phyloP scores from a whole-genome alignment of 2,113 vertebrate genomes.

The Leucoraja erinaceus region DNA sequence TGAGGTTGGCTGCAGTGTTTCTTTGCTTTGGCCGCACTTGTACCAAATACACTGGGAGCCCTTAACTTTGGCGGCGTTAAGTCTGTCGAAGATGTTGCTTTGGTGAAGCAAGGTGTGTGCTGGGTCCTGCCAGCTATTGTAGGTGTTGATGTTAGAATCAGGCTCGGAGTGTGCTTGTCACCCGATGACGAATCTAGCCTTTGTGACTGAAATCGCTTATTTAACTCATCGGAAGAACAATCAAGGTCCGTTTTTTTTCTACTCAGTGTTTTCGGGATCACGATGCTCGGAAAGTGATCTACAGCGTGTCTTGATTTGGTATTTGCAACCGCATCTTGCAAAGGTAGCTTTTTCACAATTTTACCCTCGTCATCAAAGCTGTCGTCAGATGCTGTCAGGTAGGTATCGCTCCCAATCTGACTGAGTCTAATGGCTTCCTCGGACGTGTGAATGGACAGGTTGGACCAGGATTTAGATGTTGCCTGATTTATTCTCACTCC shows the following conservation, averaged over 20 bases:
- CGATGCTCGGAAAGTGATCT: constrained; percentile 45
- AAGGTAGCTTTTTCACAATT: constrained; percentile 45
- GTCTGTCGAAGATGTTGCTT: constrained; percentile 48
- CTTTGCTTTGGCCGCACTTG: constrained; percentile 64
- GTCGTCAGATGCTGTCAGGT: constrained; percentile 83
- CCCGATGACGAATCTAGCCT: constrained; percentile 77
- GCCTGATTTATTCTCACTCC: constrained; percentile 50
- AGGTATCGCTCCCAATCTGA: constrained; percentile 71
- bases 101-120: not conserved
- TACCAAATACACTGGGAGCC: constrained; percentile 62
- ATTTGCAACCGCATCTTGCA: constrained; percentile 44
- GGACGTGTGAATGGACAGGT: constrained; percentile 64
- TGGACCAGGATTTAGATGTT: constrained; percentile 58
- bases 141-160: constrained; percentile 56
- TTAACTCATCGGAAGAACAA: constrained; percentile 78
- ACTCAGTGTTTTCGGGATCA: constrained; percentile 48
- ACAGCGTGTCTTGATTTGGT: not conserved
- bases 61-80: constrained; percentile 68
- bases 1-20: constrained; percentile 92
- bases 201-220: constrained; percentile 78
- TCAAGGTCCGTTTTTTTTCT: constrained; percentile 58
- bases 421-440: constrained; percentile 62
- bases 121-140: constrained; percentile 44
- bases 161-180: constrained; percentile 64
- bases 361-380: constrained; percentile 80